Percentiles rank a stretch among this genome's conserved stretches.
Evolutionary conservation across 2,888 invertebrate species (phyloP).

Genomic region (Nebria salina): DNA sequence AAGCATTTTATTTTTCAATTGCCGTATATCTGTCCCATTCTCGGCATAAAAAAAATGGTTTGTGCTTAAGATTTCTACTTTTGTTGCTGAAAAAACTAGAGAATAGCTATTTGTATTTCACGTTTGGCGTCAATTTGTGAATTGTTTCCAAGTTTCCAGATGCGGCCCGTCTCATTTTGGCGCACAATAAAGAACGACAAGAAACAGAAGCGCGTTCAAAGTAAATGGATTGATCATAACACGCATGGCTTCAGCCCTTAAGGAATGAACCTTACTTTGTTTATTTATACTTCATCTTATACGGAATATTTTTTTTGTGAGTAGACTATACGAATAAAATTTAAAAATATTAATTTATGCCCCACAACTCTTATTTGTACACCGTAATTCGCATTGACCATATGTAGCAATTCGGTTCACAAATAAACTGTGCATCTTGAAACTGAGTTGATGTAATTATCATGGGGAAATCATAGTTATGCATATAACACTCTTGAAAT

Average conservation of each 20-base stretch:
- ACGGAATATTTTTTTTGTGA: constrained; percentile 12
- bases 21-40: too few relatives aligned
- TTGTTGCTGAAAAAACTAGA: background rate
- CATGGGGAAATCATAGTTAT: too few relatives aligned
- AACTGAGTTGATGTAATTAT: background rate
- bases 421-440: background rate
- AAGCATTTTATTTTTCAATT: too few relatives aligned
- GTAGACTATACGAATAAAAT: background rate
- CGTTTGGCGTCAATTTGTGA: constrained; percentile 1
- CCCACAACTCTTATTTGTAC: background rate
- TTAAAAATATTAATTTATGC: background rate
- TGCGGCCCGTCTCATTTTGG: constrained; percentile 2
- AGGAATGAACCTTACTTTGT: constrained; percentile 8
- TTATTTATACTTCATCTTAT: constrained; percentile 10
- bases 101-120: background rate
- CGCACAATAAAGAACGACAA: background rate
- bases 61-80: background rate
- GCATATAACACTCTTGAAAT: too few relatives aligned
- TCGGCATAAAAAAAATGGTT: too few relatives aligned
- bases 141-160: constrained; percentile 14
- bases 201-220: background rate
- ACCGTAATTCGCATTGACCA: background rate
- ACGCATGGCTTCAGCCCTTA: constrained; percentile 9
- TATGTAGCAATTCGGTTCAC: background rate
- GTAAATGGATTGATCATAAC: background rate